These are phyloP conservation scores for Timema podura DNA, from an alignment of 2,888 invertebrate species.

Conservation along the genomic window DNA sequence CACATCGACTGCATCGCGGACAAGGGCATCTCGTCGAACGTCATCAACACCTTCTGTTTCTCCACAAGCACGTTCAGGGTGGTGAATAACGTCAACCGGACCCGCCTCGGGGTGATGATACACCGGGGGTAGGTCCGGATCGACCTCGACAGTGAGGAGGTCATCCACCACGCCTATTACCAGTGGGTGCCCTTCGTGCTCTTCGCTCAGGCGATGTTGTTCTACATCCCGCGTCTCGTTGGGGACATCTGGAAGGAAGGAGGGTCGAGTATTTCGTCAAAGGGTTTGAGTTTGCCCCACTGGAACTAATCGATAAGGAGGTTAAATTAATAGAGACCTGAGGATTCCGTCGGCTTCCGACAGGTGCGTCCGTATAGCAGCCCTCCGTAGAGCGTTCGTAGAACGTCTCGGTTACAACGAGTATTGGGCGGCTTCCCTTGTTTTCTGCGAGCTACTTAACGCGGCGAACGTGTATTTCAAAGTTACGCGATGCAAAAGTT, in stretches of 20 bases:
- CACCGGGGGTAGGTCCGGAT: conserved; percentile 40
- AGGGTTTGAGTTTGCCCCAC: conserved; percentile 18
- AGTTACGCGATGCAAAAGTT: conserved; percentile 28
- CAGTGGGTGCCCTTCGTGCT: conserved; percentile 47
- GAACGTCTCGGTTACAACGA: conserved; percentile 24
- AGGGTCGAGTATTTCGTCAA: conserved; percentile 37
- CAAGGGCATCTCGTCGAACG: conserved; percentile 26
- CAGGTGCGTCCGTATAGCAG: conserved; percentile 11
- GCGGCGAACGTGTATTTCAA: conserved; percentile 26
- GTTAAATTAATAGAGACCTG: not conserved
- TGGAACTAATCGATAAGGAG: conserved; percentile 18
- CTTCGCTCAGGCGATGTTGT: conserved; percentile 44
- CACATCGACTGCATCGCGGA: conserved; percentile 36
- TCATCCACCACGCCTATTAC: conserved; percentile 44
- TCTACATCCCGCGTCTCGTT: conserved; percentile 44
- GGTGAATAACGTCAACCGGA: conserved; percentile 22
- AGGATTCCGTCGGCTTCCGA: conserved; percentile 21
- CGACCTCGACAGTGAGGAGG: conserved; percentile 34
- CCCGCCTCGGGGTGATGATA: conserved; percentile 18
- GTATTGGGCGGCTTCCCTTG: conserved; percentile 27
- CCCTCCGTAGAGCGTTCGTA: conserved; percentile 25
- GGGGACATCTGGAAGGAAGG: conserved; percentile 44
- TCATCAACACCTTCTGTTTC: conserved; percentile 38
- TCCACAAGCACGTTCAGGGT: conserved; percentile 30
- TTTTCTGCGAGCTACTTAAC: conserved; percentile 29